Conservation (phyloP, 2,797 vertebrate genomes). For the Bucorvus abyssinicus region DNA sequence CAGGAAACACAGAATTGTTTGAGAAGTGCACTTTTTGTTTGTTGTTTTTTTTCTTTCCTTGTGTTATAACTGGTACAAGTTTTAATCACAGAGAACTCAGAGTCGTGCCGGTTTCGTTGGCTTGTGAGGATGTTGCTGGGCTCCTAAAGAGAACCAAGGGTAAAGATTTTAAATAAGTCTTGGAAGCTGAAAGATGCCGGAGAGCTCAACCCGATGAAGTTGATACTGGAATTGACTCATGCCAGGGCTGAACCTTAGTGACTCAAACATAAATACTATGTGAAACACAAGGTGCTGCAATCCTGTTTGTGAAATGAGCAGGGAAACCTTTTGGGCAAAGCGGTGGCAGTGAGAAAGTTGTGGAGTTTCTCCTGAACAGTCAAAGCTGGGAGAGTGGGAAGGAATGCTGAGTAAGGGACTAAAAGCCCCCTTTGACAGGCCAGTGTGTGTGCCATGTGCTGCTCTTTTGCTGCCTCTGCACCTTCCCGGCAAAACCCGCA, state of each 20-base stretch:
- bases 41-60: background rate
- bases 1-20: background rate
- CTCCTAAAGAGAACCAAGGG: background rate
- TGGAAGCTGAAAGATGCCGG: background rate
- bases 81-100: background rate
- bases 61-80: background rate
- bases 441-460: fast-evolving
- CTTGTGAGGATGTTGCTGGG: background rate
- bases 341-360: background rate
- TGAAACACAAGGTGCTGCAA: background rate
- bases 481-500: fast-evolving
- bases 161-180: background rate
- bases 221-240: background rate
- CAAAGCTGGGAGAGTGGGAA: background rate
- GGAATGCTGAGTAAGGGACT: background rate
- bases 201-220: background rate
- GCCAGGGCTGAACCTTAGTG: background rate
- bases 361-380: background rate
- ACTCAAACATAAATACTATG: background rate
- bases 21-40: background rate
- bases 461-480: background rate
- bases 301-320: background rate
- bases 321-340: background rate
- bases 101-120: fast-evolving
- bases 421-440: background rate